Percentiles rank a stretch among this genome's conserved stretches.
Conservation (phyloP, 2,113 vertebrate species). For the Ochotona princeps region DNA sequence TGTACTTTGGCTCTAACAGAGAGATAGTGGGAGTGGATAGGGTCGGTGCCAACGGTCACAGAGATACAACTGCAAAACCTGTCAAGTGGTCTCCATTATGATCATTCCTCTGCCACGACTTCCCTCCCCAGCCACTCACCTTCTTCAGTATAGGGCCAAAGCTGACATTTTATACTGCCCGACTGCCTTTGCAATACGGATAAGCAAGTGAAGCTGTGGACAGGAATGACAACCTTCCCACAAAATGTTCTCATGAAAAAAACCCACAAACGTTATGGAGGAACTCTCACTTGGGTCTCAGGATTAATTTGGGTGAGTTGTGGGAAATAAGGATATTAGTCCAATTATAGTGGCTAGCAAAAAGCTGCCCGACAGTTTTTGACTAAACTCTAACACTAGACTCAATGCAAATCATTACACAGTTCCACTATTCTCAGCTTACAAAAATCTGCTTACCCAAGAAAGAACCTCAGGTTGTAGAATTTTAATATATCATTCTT, state of each 20-base stretch:
- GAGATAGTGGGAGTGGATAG: background rate
- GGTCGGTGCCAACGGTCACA: slow-evolving; percentile 11
- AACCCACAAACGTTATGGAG: background rate
- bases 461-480: slow-evolving; percentile 42
- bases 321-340: slow-evolving; percentile 29
- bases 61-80: background rate
- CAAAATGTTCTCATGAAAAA: background rate
- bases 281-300: slow-evolving; percentile 25
- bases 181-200: background rate
- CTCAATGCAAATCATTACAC: slow-evolving; percentile 24
- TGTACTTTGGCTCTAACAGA: background rate
- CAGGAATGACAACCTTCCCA: background rate
- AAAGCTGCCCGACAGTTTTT: slow-evolving; percentile 19
- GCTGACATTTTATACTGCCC: background rate
- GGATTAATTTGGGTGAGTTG: background rate
- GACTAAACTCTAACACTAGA: background rate
- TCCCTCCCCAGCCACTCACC: background rate
- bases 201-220: background rate
- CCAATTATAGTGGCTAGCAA: background rate
- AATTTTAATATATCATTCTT: slow-evolving; percentile 15
- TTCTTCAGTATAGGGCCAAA: background rate
- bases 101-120: background rate
- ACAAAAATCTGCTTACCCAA: slow-evolving; percentile 36
- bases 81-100: background rate
- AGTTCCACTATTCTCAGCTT: slow-evolving; percentile 10